These are phyloP conservation scores for Botia almorhae DNA, from an alignment of 2,797 vertebrate species.

Conservation along the genomic window DNA sequence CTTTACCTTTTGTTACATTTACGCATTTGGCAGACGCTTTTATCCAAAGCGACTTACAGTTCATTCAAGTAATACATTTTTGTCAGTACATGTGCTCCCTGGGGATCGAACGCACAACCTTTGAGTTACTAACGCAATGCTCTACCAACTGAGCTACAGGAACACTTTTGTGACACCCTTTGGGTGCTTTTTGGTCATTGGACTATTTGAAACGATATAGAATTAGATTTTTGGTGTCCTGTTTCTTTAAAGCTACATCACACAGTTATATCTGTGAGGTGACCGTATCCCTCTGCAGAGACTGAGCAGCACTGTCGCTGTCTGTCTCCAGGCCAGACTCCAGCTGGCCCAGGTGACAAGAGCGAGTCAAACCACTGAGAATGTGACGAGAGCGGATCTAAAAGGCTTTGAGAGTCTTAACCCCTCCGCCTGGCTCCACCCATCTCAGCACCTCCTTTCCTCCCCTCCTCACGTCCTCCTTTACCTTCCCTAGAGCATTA, in stretches of 20 bases:
- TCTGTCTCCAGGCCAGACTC: conserved; percentile 46
- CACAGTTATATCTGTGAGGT: background rate
- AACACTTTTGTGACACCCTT: no score
- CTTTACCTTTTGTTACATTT: no score
- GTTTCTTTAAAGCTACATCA: background rate
- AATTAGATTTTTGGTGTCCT: background rate
- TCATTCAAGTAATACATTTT: no score
- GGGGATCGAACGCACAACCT: no score
- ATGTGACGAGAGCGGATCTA: conserved; percentile 76
- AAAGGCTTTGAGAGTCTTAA: conserved; percentile 77
- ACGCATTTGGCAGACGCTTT: no score
- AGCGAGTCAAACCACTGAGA: conserved; percentile 74
- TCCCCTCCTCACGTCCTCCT: conserved; percentile 42
- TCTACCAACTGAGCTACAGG: no score
- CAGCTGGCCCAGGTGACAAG: conserved; percentile 51
- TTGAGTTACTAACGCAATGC: no score
- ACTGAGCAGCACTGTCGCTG: conserved; percentile 22
- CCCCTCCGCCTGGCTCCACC: conserved; percentile 62
- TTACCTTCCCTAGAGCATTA: conserved; percentile 53
- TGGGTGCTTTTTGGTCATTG: no score
- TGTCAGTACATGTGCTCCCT: no score
- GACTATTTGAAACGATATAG: no score
- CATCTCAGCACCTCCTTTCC: conserved; percentile 28
- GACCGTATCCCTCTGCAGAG: background rate
- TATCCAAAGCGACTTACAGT: no score